Evolutionary conservation across 2,113 vertebrate species (phyloP), one percentile per base, ranked within the genome.

Genomic region (Syngnathus scovelli): DNA sequence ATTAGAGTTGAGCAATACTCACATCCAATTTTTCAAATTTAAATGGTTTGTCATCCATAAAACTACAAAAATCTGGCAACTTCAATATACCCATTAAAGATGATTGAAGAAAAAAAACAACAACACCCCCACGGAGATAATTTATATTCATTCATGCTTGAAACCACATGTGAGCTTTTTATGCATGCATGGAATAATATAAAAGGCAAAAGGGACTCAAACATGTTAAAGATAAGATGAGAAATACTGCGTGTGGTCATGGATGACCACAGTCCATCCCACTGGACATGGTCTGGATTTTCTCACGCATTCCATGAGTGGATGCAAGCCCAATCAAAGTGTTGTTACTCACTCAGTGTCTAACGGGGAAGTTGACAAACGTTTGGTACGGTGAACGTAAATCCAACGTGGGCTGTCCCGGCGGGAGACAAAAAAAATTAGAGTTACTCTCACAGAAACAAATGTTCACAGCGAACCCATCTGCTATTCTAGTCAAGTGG

Each of bases 401-500:
- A 61, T 61, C 38, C 18, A 12, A 13, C 37, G 36, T 15, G 27
- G 27, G 27, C 27, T 27, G 13, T 41, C 37, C 10, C 59, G n/a
- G 37, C 21, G 59, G 3, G 33, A 2, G 23, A 21, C 15, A 61
- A 59, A 60, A 21, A 21, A 61, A 59, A 23, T 23, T 23, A 61
- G 0, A 37, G 15, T 54, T 49, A 27, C 78, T 60, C 36, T 36
- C 46, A 60, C 58, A 56, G 7, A 67, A 33, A 38, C n/a, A 19
- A 46, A 74, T 62, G 1, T 75, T 69, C 48, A n/a, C 46, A 19
- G 39, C 44, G 67, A 63, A 68, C 44, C 54, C 46, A 60, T 70
- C 43, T 80, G 62, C 78, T 82, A 55, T 82, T 82, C 46, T 68
- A 33, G 61, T 52, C 41, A 33, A 75, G 54, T 51, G 69, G 70